Evolutionary conservation across 2,797 vertebrate genomes (phyloP), one percentile per base, ranked within the genome.

Genomic region (Etheostoma nigrum): DNA sequence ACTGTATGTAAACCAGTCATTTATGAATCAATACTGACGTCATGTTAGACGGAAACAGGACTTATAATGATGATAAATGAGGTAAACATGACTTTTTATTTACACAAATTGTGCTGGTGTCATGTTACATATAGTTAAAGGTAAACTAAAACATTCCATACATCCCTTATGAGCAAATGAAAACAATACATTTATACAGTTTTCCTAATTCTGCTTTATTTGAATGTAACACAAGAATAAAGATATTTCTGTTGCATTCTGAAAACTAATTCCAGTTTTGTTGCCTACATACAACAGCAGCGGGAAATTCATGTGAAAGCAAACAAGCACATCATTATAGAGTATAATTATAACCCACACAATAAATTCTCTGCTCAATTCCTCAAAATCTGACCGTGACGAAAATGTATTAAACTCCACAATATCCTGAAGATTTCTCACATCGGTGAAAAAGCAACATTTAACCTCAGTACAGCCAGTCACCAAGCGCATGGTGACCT

Each of bases 261-360:
- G 45, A 81, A 40, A 57, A 49, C 12, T 21, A 69, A 68, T 72
- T 82, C 23, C 44, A 52, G 3, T 44, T 70, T 47, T 42, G 40
- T 77, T 64, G 57, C 13, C 58, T 71, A 30, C 4, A 7, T 40
- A n/a, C 59, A 4, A 54, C 61, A 21, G 61, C 27, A 1, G 40
- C 40, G 18, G 21, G 21, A 81, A 67, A 84, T 59, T 44, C 25
- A 76, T 64, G 57, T 63, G 72, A 76, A 89, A 25, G 76, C 77
- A 84, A 81, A 84, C 71, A 84, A 76, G 74, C 74, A 65, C 67
- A 74, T 84, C 76, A 84, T 84, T 82, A 81, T 68, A 58, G 40
- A 36, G 48, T 47, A 76, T 79, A 84, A 81, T 86, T 82, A 85
- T 21, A 76, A 74, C 53, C 65, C 59, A 75, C 66, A 79, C 71